Evolutionary conservation across 2,113 vertebrate species (phyloP).

Genomic region (Cranoglanis bouderius): DNA sequence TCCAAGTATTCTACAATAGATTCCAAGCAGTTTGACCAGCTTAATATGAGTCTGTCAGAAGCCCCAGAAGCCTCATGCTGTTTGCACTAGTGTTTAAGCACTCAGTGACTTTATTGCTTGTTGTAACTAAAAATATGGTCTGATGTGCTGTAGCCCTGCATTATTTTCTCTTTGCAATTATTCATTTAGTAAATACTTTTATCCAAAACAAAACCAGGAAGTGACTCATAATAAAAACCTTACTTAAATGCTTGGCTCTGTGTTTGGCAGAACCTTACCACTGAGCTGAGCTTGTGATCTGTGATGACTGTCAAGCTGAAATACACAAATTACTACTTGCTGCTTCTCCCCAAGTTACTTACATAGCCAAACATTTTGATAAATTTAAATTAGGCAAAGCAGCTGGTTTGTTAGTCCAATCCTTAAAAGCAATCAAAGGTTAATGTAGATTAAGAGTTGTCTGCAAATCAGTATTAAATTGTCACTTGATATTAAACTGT

Average conservation of each 20-base stretch:
- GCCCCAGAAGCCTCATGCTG: not conserved
- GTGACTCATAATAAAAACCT: not conserved
- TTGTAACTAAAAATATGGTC: not conserved
- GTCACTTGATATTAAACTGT: not conserved
- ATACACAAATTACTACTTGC: not conserved
- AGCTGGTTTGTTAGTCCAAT: not conserved
- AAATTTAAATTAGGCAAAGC: not conserved
- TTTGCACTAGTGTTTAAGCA: not conserved
- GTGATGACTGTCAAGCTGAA: not conserved
- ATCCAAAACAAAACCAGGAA: not conserved
- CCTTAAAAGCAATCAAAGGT: not conserved
- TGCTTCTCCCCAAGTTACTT: not conserved
- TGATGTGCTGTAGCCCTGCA: not conserved
- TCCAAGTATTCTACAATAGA: not conserved
- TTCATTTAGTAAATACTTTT: not conserved
- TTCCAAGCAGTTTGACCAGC: not conserved
- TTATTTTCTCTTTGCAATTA: slow-evolving; percentile 6
- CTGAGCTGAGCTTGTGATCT: not conserved
- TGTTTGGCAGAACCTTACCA: not conserved
- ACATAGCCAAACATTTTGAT: no score
- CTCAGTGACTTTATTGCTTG: not conserved
- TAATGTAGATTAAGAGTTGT: not conserved
- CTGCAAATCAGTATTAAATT: not conserved
- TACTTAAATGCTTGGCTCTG: not conserved
- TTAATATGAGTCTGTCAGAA: not conserved